Base-by-base conservation (phyloP, 2,888 invertebrate genomes). In the Carterocephalus palaemon region DNA sequence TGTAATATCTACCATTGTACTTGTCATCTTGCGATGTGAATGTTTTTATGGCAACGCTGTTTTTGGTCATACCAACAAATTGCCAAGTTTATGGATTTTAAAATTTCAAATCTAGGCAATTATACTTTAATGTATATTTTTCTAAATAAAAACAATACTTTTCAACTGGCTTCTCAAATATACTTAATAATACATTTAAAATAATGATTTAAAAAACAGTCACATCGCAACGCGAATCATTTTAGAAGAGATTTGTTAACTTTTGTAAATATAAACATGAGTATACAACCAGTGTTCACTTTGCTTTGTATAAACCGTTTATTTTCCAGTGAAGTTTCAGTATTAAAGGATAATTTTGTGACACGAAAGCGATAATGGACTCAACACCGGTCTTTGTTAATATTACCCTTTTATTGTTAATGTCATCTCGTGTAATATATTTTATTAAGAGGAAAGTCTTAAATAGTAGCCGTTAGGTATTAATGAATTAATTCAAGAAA, bases 401-500 rank as follows among this genome's bases (percentile, higher is more conserved):
- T 70, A 70, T 63, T 64, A 60, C 64, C 65, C 62, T 62, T 71
- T 75, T 70, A 79, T 84, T 83, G 84, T 85, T 85, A 79, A 78
- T 67, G 73, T 63, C 75, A 75, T 66, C 71, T 79, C 75, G 78
- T 86, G 85, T 86, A 86, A 81, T 82, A 84, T 85, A 84, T 82
- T 82, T 84, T 83, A 84, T 79, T 85, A 77, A 83, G 82, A 82
- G 76, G 65, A 80, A 85, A 85, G 74, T 83, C 84, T 84, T 84
- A 83, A 83, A 81, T 80, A 75, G 74, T 84, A 83, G 82, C 77
- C 78, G 64, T 77, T 85, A 85, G 86, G 70, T 70, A 85, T 82
- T 83, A 83, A 83, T 84, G 82, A 81, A 85, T 84, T 84, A 78
- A 82, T 83, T 83, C 82, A 83, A 79, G 75, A 83, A 78, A 76